Conservation (phyloP, 2,888 invertebrate species). For the Campoplex capitator region DNA sequence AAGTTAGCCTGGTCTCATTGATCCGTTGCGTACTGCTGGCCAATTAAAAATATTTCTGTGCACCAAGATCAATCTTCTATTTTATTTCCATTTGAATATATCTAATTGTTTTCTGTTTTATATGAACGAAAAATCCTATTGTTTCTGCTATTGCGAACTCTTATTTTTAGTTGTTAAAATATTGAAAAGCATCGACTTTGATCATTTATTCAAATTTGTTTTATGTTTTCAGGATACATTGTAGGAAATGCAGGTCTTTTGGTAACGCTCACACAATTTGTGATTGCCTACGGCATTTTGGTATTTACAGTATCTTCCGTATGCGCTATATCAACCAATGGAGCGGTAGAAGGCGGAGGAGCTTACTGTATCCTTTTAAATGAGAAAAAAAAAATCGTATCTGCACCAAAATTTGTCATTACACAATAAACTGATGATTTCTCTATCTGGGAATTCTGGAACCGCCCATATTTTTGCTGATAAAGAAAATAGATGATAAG, state of each 20-base stretch:
- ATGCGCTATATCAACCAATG: constrained; percentile 99
- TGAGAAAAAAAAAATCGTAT: not conserved
- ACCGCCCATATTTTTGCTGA: constrained; percentile 43
- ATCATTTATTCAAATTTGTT: not conserved
- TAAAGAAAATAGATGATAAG: not conserved
- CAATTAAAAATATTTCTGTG: not conserved
- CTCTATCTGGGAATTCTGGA: not conserved
- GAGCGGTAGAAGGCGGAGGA: constrained; percentile 99
- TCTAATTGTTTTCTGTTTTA: not conserved
- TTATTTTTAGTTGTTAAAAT: constrained; percentile 6
- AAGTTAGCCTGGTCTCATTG: not conserved
- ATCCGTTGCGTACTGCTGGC: not conserved
- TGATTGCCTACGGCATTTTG: constrained; percentile 97
- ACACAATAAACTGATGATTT: constrained; percentile 3
- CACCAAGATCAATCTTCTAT: not conserved
- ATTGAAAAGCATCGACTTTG: not conserved
- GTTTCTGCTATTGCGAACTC: not conserved
- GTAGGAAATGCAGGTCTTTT: constrained; percentile 98
- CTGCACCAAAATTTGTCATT: not conserved
- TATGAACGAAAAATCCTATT: not conserved
- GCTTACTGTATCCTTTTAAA: constrained; percentile 97
- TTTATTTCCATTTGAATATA: not conserved
- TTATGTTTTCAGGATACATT: constrained; percentile 92
- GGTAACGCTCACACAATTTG: constrained; percentile 93
- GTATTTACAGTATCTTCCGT: constrained; percentile 98